A percentile compares a stretch with the other conserved stretches of the same genome.
These are phyloP conservation scores for Steinernema hermaphroditum DNA, from an alignment of 2,888 invertebrate species.

Conservation along the genomic window DNA sequence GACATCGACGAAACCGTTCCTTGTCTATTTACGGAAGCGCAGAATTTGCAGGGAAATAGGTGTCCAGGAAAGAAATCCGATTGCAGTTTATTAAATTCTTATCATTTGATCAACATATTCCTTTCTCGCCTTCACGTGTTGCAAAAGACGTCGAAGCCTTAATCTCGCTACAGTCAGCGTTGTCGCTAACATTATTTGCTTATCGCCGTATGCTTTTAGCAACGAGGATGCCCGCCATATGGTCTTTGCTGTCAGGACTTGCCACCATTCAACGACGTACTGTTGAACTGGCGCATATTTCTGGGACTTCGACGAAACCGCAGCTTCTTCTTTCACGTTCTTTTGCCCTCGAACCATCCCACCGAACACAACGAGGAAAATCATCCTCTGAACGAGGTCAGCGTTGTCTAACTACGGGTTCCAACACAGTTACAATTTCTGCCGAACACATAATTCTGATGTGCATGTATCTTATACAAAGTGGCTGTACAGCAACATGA, in stretches of 20 bases:
- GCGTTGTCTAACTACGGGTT: background rate
- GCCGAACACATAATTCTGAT: constrained; percentile 16
- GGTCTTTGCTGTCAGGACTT: constrained; percentile 38
- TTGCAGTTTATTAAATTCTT: background rate
- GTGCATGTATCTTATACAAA: too few relatives aligned
- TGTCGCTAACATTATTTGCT: too few relatives aligned
- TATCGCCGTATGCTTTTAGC: background rate
- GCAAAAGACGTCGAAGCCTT: background rate
- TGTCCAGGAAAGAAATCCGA: background rate
- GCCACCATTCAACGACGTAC: constrained; percentile 34
- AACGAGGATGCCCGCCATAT: constrained; percentile 32
- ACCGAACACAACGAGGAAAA: constrained; percentile 27
- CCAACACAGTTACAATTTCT: background rate
- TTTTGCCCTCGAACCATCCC: constrained; percentile 44
- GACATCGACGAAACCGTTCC: background rate
- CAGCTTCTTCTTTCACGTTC: constrained; percentile 40
- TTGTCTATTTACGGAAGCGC: constrained; percentile 16
- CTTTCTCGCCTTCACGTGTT: background rate
- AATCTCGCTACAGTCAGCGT: too few relatives aligned
- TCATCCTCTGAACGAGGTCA: background rate
- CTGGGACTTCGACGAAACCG: constrained; percentile 40
- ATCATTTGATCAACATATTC: background rate
- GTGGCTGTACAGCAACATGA: background rate
- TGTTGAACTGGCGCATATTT: constrained; percentile 41
- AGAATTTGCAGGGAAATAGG: background rate